These are phyloP conservation scores for Aurelia aurita DNA, from an alignment of 30 jellyfish, hydroid and myxozoan species.

Conservation along the genomic window DNA sequence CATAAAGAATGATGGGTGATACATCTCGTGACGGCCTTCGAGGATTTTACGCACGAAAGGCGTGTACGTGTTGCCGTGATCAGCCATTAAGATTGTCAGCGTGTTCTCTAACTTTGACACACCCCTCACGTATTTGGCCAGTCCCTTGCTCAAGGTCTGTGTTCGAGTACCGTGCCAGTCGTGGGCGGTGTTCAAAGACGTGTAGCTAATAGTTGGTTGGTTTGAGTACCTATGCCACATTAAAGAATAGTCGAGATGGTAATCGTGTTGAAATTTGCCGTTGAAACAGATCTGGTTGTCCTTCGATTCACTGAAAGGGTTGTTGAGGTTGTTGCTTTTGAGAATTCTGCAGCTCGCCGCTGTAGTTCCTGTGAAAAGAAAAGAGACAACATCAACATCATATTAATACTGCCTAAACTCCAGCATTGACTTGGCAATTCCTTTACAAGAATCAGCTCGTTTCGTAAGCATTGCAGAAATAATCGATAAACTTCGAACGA, in stretches of 20 bases:
- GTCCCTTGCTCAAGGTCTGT: slow-evolving; percentile 75
- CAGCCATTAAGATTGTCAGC: slow-evolving; percentile 82
- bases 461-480: neutral
- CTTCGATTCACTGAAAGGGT: slow-evolving; percentile 65
- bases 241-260: slow-evolving; percentile 29
- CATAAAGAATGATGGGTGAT: slow-evolving; percentile 91
- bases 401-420: too few species aligned
- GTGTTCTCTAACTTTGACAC: slow-evolving; percentile 67
- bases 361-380: slow-evolving; percentile 66
- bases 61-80: slow-evolving; percentile 93
- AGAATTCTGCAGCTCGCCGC: slow-evolving; percentile 76
- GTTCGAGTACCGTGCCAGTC: slow-evolving; percentile 83
- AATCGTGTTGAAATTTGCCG: slow-evolving; percentile 77
- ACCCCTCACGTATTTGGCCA: slow-evolving; percentile 32
- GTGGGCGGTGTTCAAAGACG: slow-evolving; percentile 85
- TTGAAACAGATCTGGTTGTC: slow-evolving; percentile 75
- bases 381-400: neutral
- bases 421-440: too few species aligned
- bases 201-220: slow-evolving; percentile 63
- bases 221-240: slow-evolving; percentile 8
- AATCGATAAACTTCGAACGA: too few species aligned
- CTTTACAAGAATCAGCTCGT: too few species aligned
- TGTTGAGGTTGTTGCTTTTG: slow-evolving; percentile 35
- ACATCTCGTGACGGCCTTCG: slow-evolving; percentile 84
- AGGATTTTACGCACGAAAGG: slow-evolving; percentile 54